Conservation (phyloP, 2,113 vertebrate genomes). For the Heloderma charlesbogerti region DNA sequence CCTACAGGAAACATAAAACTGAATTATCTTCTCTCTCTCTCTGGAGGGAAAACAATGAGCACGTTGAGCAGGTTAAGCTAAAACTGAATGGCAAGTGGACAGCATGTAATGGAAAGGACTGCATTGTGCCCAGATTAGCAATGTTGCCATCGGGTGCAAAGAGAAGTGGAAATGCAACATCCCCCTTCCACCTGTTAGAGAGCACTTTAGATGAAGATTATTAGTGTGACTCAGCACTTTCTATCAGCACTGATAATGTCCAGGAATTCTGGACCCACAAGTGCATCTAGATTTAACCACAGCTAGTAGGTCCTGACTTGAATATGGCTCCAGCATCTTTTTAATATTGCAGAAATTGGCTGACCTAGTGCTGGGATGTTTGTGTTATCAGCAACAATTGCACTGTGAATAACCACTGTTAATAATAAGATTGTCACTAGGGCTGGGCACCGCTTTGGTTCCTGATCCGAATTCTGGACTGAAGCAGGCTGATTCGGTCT, state of each 20-base stretch:
- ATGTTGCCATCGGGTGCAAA: background rate
- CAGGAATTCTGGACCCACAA: background rate
- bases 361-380: too few relatives aligned
- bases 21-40: background rate
- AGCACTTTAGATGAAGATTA: background rate
- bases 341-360: background rate
- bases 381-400: too few relatives aligned
- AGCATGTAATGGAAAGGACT: slow-evolving; percentile 19
- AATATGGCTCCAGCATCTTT: background rate
- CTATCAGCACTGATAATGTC: background rate
- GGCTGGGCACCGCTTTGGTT: too few relatives aligned
- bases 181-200: background rate
- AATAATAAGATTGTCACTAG: too few relatives aligned
- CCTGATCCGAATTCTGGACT: too few relatives aligned
- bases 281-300: background rate
- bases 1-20: slow-evolving; percentile 57
- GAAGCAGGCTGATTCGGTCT: too few relatives aligned
- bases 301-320: background rate
- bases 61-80: slow-evolving; percentile 22
- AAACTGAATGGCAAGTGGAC: slow-evolving; percentile 5
- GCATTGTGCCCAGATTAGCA: slow-evolving; percentile 24
- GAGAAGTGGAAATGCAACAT: slow-evolving; percentile 14
- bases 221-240: accelerated
- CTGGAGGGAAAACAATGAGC: background rate
- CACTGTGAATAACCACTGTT: too few relatives aligned